Conservation (phyloP, 2,797 vertebrate species). For the Danio kyathit region DNA sequence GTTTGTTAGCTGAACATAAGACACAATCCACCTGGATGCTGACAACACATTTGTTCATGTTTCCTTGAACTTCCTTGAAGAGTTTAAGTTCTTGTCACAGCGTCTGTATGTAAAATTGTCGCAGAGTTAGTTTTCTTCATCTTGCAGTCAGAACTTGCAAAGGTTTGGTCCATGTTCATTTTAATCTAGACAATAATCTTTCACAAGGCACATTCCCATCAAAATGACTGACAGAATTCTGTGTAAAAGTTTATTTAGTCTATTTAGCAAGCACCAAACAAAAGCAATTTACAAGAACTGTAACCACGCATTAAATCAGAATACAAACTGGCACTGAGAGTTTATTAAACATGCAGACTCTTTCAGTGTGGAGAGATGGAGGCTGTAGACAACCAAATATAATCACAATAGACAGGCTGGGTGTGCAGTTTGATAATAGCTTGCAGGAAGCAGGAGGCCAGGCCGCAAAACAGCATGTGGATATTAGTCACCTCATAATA, state of each 20-base stretch:
- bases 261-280: constrained; percentile 4
- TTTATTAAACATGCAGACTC: constrained; percentile 7
- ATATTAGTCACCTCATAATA: constrained; percentile 27
- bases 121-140: neutral
- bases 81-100: neutral
- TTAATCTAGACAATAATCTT: neutral
- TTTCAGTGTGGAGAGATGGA: constrained; percentile 16
- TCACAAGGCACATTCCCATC: neutral
- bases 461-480: neutral
- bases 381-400: neutral
- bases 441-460: constrained; percentile 18
- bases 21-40: no score
- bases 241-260: neutral
- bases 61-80: no score
- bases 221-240: neutral
- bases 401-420: constrained; percentile 11
- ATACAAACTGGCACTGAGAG: neutral
- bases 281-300: neutral
- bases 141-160: neutral
- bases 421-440: constrained; percentile 15
- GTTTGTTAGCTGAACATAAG: no score
- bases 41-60: no score
- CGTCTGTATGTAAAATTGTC: neutral
- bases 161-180: neutral
- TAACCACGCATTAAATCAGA: neutral